phyloP scores from a whole-genome alignment of 2,888 invertebrate genomes.

The Nomada fabriciana region DNA sequence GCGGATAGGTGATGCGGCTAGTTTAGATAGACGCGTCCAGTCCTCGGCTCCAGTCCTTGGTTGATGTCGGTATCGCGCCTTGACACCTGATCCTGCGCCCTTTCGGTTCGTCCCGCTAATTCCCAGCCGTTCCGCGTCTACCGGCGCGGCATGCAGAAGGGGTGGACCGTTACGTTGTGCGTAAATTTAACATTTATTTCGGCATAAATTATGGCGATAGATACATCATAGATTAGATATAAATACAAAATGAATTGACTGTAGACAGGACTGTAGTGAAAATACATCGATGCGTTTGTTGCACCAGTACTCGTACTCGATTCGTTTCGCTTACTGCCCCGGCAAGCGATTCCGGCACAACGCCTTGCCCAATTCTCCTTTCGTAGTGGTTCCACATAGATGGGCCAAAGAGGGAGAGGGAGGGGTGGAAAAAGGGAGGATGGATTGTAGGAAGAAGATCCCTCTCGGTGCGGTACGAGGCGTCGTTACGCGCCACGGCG shows the following conservation, averaged over 20 bases:
- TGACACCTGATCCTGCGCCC: too few relatives aligned
- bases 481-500: not conserved
- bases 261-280: conserved; percentile 84
- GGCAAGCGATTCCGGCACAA: conserved; percentile 23
- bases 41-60: too few relatives aligned
- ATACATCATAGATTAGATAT: conserved; percentile 83
- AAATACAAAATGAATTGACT: conserved; percentile 84
- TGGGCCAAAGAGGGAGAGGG: not conserved
- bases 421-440: not conserved
- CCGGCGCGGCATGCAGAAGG: too few relatives aligned
- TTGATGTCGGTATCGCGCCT: too few relatives aligned
- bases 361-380: conserved; percentile 11
- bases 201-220: conserved; percentile 84
- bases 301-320: conserved; percentile 63
- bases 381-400: not conserved
- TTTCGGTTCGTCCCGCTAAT: too few relatives aligned
- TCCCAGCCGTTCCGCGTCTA: too few relatives aligned
- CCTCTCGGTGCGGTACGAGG: not conserved
- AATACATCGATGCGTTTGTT: conserved; percentile 81
- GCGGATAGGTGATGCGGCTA: conserved; percentile 51
- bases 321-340: conserved; percentile 63
- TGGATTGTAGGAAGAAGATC: too few relatives aligned
- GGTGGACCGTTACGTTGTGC: conserved; percentile 68
- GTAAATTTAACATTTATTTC: conserved; percentile 84
- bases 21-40: too few relatives aligned